Evolutionary conservation across 2,113 vertebrate genomes (phyloP), one percentile per base, ranked within the genome.

Genomic region (Hyperopisus bebe): DNA sequence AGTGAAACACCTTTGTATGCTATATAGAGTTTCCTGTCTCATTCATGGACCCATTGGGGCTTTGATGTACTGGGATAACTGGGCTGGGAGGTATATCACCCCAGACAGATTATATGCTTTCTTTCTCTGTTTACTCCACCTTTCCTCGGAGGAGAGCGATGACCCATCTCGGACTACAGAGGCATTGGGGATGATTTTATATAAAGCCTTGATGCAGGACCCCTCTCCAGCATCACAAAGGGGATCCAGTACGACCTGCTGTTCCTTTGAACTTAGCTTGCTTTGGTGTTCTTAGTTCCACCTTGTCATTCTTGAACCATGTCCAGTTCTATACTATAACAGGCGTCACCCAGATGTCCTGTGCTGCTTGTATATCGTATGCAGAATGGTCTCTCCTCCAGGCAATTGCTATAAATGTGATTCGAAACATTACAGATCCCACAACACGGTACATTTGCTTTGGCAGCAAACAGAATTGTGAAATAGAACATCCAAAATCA

Each of bases 131-230:
- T n/a, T 39, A 48, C 24, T 51, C n/a, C 17, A 35, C 27, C 47
- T 55, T 51, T 44, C 19, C 77, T 31, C 35, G 66, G 84, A 46
- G 5, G 53, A 88, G 44, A 13, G 3, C 3, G 17, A 53, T 42
- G 88, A 86, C 46, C 11, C 35, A 27, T 53, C 47, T 44, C 47
- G 31, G 46, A 10, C 62, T n/a, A 62, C 44, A 86, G 77, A 88
- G 46, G 62, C 87, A 24, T 53, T 62, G 0, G 88, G 88, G 15
- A 88, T 80, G 0, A 48, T 90, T 46, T 90, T 90, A 55, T 90
- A 88, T 80, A 90, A 50, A 35, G 50, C 80, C 19, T 15, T 88
- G 10, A 48, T 58, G 48, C 88, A 3, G 88, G 46, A 5, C 10
- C 42, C 8, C 66, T 91, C n/a, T 55, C 89, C 86, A 17, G 48